phyloP scores from a whole-genome alignment of 2,113 vertebrate genomes.

The Grammomys surdaster region DNA sequence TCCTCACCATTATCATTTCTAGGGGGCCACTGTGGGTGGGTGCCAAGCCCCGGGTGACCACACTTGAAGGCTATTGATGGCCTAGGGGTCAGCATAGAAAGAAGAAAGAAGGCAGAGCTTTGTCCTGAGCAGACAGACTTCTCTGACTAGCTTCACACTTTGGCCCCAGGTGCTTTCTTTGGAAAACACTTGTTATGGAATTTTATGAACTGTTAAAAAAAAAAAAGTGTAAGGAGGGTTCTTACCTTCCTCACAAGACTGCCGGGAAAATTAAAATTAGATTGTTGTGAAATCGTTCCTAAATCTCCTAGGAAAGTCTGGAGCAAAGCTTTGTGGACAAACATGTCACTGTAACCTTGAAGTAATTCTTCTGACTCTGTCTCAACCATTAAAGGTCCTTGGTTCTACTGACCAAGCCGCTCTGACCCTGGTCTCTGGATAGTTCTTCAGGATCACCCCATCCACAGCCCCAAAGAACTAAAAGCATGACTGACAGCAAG shows the following conservation, averaged over 20 bases:
- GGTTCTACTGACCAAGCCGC: slow-evolving; percentile 23
- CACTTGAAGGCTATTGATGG: not conserved
- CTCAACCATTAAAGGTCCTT: slow-evolving; percentile 40
- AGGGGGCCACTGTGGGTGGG: not conserved
- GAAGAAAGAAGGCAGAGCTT: not conserved
- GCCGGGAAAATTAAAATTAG: slow-evolving; percentile 74
- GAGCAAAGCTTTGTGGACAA: slow-evolving; percentile 33
- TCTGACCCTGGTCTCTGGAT: slow-evolving; percentile 18
- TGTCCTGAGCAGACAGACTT: not conserved
- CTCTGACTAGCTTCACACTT: slow-evolving; percentile 52
- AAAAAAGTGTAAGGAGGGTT: slow-evolving; percentile 59
- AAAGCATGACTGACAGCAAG: slow-evolving; percentile 15
- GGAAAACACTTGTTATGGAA: slow-evolving; percentile 65
- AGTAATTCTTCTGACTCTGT: not conserved
- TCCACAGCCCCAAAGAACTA: slow-evolving; percentile 36
- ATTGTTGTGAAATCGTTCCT: slow-evolving; percentile 51
- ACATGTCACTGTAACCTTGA: not conserved
- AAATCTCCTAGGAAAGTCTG: slow-evolving; percentile 60
- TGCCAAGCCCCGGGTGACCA: not conserved
- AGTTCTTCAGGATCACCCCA: slow-evolving; percentile 37
- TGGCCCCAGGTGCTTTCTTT: slow-evolving; percentile 53
- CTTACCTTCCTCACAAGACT: slow-evolving; percentile 66
- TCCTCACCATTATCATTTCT: slow-evolving; percentile 2
- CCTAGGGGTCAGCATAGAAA: not conserved
- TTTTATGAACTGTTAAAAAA: slow-evolving; percentile 73